Conservation (phyloP, 1,140 invertebrate genomes). For the Aleiodes sp. region DNA sequence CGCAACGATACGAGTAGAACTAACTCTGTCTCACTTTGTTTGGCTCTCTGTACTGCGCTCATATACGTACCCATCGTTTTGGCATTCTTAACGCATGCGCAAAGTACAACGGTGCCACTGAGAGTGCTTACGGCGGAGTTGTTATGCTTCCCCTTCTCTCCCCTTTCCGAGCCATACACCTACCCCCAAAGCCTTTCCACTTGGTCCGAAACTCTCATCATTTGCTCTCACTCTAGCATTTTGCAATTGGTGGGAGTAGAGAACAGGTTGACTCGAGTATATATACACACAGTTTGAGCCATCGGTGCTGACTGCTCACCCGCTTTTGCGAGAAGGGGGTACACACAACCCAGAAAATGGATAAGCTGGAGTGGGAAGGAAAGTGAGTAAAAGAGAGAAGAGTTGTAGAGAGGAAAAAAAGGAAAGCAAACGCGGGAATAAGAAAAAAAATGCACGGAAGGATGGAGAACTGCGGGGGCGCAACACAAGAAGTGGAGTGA, state of each 20-base stretch:
- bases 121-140: not conserved
- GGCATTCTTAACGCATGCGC: not conserved
- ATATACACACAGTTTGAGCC: conserved; percentile 50
- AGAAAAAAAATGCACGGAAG: not conserved
- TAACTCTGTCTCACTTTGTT: not conserved
- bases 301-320: conserved; percentile 39
- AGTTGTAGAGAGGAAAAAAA: not conserved
- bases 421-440: not conserved
- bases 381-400: not conserved
- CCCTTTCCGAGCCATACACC: no score
- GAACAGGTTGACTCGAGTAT: conserved; percentile 59
- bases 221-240: conserved; percentile 13
- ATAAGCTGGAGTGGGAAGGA: conserved; percentile 5
- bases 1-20: conserved; percentile 34
- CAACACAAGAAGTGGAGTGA: not conserved
- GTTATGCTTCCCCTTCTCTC: not conserved
- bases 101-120: not conserved
- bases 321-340: conserved; percentile 15
- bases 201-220: not conserved
- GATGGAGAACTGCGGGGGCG: conserved; percentile 10
- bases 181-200: no score
- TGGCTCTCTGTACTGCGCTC: not conserved
- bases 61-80: not conserved
- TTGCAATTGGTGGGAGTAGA: conserved; percentile 43
- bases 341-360: not conserved